These are phyloP conservation scores for Crossocerus cetratus DNA, from an alignment of 2,888 invertebrate species.

Conservation along the genomic window DNA sequence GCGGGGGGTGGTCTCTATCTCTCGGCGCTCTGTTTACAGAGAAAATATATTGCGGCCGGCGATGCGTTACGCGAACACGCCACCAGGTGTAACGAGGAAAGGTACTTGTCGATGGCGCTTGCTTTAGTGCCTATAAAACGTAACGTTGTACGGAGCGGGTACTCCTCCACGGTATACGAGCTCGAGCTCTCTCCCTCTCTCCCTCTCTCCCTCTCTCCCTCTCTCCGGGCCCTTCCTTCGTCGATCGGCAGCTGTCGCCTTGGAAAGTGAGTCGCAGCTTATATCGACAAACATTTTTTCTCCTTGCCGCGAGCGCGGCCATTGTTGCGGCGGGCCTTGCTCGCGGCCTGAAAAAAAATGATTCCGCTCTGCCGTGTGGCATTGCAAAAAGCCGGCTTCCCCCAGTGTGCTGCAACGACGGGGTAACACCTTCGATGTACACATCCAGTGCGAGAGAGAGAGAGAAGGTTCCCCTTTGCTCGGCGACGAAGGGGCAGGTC, in stretches of 20 bases:
- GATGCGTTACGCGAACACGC: no score
- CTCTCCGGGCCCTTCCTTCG: slow-evolving; percentile 22
- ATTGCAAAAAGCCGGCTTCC: slow-evolving; percentile 27
- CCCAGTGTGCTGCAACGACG: slow-evolving; percentile 25
- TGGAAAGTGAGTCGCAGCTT: slow-evolving; percentile 50
- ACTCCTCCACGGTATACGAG: not conserved
- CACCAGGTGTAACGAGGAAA: no score
- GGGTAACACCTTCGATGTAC: slow-evolving; percentile 62
- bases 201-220: slow-evolving; percentile 32
- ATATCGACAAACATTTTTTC: slow-evolving; percentile 55
- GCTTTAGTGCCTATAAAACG: slow-evolving; percentile 1
- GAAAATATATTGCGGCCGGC: no score
- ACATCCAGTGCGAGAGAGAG: slow-evolving; percentile 25
- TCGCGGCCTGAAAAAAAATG: slow-evolving; percentile 37
- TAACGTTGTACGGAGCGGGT: not conserved
- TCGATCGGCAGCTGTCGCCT: slow-evolving; percentile 54
- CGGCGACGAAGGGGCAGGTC: slow-evolving; percentile 53
- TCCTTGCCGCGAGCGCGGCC: slow-evolving; percentile 32
- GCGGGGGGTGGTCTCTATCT: no score
- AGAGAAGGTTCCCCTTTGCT: slow-evolving; percentile 28
- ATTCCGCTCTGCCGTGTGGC: slow-evolving; percentile 47
- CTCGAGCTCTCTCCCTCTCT: slow-evolving; percentile 23
- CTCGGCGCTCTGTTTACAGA: no score
- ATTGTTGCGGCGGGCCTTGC: slow-evolving; percentile 39
- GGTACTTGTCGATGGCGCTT: not conserved